These are phyloP conservation scores for Nibea coibor DNA, from an alignment of 2,113 vertebrate species.

Conservation along the genomic window DNA sequence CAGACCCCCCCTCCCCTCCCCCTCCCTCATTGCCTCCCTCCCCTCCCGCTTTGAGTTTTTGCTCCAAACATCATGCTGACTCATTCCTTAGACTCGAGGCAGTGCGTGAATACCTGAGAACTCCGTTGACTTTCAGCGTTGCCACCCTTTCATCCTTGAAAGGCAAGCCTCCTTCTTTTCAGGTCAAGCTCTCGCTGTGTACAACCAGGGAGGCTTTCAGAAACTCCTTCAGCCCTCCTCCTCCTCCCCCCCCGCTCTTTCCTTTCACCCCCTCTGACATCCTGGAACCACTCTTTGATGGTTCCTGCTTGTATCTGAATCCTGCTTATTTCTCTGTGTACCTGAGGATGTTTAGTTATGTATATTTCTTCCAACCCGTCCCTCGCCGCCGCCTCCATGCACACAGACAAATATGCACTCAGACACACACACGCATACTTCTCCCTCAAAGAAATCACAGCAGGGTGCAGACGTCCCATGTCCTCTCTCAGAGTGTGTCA, in stretches of 20 bases:
- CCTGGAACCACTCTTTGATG: conserved; percentile 74
- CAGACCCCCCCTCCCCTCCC: background rate
- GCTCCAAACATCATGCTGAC: conserved; percentile 69
- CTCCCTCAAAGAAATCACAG: conserved; percentile 47
- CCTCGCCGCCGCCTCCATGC: conserved; percentile 5
- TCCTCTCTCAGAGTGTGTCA: conserved; percentile 42
- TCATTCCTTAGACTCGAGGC: conserved; percentile 63
- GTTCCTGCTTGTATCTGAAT: conserved; percentile 39
- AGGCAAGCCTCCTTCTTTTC: conserved; percentile 65
- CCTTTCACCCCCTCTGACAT: conserved; percentile 65
- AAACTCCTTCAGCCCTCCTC: conserved; percentile 25
- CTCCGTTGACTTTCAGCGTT: conserved; percentile 56
- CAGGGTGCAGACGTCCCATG: conserved; percentile 41
- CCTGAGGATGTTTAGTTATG: conserved; percentile 72
- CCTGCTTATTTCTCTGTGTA: conserved; percentile 62
- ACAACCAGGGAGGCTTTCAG: conserved; percentile 55
- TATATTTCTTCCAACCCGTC: conserved; percentile 51
- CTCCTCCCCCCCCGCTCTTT: conserved; percentile 35
- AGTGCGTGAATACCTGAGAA: conserved; percentile 49
- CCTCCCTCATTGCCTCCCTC: background rate
- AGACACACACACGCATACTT: conserved; percentile 27
- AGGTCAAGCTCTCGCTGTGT: conserved; percentile 64
- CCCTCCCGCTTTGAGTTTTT: conserved; percentile 31
- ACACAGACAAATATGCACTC: conserved; percentile 27
- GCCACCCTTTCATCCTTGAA: conserved; percentile 74